Evolutionary conservation across 2,888 invertebrate species (phyloP).

Genomic region (Diarsia rubi): DNA sequence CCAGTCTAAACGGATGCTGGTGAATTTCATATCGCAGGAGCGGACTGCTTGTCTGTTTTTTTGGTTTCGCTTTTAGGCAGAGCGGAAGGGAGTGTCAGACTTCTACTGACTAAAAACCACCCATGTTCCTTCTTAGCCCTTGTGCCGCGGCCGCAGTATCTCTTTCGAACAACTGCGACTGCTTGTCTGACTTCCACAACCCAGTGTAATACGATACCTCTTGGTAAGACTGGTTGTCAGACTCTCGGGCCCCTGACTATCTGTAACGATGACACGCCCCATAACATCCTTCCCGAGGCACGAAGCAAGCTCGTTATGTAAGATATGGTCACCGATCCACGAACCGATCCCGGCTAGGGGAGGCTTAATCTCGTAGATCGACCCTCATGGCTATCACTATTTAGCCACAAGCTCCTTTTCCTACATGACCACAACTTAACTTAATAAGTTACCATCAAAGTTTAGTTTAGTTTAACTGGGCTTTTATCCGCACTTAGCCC

Average conservation of each 20-base stretch:
- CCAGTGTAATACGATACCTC: neutral
- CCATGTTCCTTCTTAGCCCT: too few species aligned
- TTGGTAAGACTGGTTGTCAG: neutral
- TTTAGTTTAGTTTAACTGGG: too few species aligned
- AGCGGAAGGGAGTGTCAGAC: too few species aligned
- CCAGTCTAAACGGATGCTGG: neutral
- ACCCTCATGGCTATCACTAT: neutral
- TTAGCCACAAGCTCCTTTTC: neutral
- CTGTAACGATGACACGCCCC: neutral
- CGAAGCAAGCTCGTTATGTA: neutral
- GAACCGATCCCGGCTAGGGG: neutral
- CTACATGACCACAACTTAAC: neutral
- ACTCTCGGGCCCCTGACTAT: neutral
- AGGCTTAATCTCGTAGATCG: neutral
- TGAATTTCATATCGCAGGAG: neutral
- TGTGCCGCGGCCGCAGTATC: too few species aligned
- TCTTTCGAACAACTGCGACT: too few species aligned
- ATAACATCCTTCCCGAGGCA: neutral
- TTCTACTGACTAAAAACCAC: too few species aligned
- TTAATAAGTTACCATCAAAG: neutral
- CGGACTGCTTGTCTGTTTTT: neutral
- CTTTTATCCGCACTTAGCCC: too few species aligned
- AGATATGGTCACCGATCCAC: neutral
- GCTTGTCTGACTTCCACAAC: too few species aligned
- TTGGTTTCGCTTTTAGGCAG: too few species aligned